Percentiles rank a stretch among this genome's conserved stretches.
Evolutionary conservation across 1,140 invertebrate genomes (phyloP).

Genomic region (Trachelipus rathkii): DNA sequence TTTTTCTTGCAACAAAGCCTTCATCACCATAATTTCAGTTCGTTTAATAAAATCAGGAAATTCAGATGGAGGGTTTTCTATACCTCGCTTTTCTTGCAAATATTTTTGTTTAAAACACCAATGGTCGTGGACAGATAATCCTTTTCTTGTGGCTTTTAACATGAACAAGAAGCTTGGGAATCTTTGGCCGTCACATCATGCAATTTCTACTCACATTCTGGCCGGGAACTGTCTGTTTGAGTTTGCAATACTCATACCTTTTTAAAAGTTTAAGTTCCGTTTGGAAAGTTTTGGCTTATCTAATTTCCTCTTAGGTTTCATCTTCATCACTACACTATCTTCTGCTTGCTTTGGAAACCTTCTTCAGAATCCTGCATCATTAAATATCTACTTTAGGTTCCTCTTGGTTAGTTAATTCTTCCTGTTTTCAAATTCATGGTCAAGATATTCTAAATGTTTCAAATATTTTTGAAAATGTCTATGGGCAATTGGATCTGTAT

Average conservation of each 20-base stretch:
- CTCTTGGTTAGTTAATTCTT: slow-evolving; percentile 53
- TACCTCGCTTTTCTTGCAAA: slow-evolving; percentile 85
- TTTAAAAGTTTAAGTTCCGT: slow-evolving; percentile 88
- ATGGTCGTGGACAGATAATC: slow-evolving; percentile 93
- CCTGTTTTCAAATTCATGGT: slow-evolving; percentile 54
- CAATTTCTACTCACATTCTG: slow-evolving; percentile 99
- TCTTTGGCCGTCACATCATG: slow-evolving; percentile 98
- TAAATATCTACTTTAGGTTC: slow-evolving; percentile 48
- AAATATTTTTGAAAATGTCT: slow-evolving; percentile 78
- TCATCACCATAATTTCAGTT: slow-evolving; percentile 99
- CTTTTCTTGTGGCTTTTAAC: slow-evolving; percentile 92
- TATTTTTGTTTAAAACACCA: slow-evolving; percentile 98
- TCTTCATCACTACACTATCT: slow-evolving; percentile 60
- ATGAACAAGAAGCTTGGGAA: slow-evolving; percentile 89
- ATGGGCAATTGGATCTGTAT: slow-evolving; percentile 80
- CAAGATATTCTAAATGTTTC: slow-evolving; percentile 75
- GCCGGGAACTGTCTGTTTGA: slow-evolving; percentile 89
- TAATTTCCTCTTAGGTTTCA: slow-evolving; percentile 57
- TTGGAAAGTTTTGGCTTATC: slow-evolving; percentile 88
- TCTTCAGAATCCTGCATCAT: slow-evolving; percentile 53
- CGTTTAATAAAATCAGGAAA: slow-evolving; percentile 97
- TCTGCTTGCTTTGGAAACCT: slow-evolving; percentile 64
- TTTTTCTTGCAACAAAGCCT: slow-evolving; percentile 95
- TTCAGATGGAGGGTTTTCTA: slow-evolving; percentile 98
- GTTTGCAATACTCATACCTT: slow-evolving; percentile 84